phyloP scores from a whole-genome alignment of 2,888 invertebrate genomes.

The Erebia epiphron region DNA sequence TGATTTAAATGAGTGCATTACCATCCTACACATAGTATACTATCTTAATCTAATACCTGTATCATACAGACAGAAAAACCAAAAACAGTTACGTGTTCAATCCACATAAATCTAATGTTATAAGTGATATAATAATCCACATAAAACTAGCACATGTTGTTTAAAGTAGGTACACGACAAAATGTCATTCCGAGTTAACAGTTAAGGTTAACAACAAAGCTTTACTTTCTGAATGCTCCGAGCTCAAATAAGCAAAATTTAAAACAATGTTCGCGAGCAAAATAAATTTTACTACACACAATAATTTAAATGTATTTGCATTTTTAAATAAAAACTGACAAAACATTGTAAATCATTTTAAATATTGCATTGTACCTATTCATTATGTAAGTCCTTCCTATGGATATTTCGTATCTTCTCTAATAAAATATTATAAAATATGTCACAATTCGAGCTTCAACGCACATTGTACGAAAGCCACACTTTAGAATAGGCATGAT shows the following conservation, averaged over 20 bases:
- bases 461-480: too few species aligned
- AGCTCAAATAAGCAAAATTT: constrained; percentile 13
- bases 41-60: not conserved
- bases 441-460: too few species aligned
- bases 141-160: constrained; percentile 4
- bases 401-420: too few species aligned
- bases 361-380: not conserved
- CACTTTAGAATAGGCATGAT: too few species aligned
- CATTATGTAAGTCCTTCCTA: not conserved
- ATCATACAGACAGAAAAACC: not conserved
- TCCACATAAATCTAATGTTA: too few species aligned
- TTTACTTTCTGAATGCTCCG: constrained; percentile 19
- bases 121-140: constrained; percentile 4
- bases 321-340: too few species aligned
- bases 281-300: not conserved
- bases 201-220: constrained; percentile 27
- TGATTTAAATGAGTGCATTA: too few species aligned
- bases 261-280: constrained; percentile 4
- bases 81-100: not conserved
- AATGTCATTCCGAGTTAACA: constrained; percentile 20
- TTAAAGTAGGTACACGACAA: constrained; percentile 6
- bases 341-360: too few species aligned
- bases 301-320: constrained; percentile 1
- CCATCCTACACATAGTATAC: too few species aligned
- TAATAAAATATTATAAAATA: too few species aligned